phyloP scores from a whole-genome alignment of 2,113 vertebrate species.

The Limnothrissa miodon region DNA sequence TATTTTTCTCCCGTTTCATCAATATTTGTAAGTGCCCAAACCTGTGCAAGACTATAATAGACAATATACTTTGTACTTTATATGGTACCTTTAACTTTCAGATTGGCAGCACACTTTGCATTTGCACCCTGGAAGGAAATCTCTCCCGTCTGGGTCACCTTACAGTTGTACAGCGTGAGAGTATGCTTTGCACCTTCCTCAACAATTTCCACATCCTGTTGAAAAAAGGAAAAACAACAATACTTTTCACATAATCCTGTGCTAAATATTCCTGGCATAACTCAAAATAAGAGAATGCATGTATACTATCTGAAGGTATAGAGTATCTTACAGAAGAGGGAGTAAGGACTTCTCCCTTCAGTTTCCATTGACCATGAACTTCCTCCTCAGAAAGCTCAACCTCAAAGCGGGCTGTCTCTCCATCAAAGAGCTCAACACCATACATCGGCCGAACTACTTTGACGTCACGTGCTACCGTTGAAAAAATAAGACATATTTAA shows the following conservation, averaged over 20 bases:
- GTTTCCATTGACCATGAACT: conserved; percentile 87
- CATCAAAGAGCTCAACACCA: conserved; percentile 92
- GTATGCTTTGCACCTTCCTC: conserved; percentile 91
- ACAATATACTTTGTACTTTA: not conserved
- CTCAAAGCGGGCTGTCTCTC: conserved; percentile 95
- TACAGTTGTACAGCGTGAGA: conserved; percentile 91
- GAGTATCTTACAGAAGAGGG: conserved; percentile 89
- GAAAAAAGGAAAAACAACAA: conserved; percentile 20
- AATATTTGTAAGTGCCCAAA: too few species aligned
- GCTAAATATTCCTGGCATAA: not conserved
- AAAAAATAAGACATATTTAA: not conserved
- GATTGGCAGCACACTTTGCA: conserved; percentile 88
- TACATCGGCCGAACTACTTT: conserved; percentile 90
- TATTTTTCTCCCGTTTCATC: too few species aligned
- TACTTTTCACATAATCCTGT: not conserved
- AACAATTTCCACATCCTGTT: conserved; percentile 90
- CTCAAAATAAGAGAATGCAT: not conserved
- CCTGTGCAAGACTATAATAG: too few species aligned
- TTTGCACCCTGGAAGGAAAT: conserved; percentile 89
- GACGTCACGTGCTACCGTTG: conserved; percentile 83
- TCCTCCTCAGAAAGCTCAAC: conserved; percentile 94
- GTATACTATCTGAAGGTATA: not conserved
- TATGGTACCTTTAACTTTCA: conserved; percentile 94
- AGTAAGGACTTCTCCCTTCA: conserved; percentile 85
- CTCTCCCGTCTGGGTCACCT: conserved; percentile 87